Percentiles rank a stretch among this genome's conserved stretches.
Conservation (phyloP, 2,888 invertebrate genomes). For the Calameuta pallipes region DNA sequence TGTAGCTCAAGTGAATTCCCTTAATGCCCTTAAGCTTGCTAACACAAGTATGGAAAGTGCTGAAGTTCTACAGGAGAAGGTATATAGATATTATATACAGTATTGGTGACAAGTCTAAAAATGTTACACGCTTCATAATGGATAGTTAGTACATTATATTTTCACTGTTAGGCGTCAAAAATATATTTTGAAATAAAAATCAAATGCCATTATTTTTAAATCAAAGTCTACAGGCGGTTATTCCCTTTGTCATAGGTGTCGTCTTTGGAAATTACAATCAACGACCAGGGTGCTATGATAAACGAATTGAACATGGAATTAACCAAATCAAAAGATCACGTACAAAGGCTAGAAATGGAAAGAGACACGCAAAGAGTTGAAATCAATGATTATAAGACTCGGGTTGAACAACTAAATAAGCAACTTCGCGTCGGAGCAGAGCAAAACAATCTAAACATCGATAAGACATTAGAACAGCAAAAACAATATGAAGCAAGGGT, state of each 20-base stretch:
- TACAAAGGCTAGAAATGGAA: constrained; percentile 69
- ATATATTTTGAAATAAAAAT: neutral
- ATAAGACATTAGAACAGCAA: constrained; percentile 49
- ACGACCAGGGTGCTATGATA: constrained; percentile 42
- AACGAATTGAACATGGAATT: constrained; percentile 43
- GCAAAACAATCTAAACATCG: constrained; percentile 43
- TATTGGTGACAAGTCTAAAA: too few relatives aligned
- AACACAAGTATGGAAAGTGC: constrained; percentile 58
- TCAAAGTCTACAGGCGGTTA: constrained; percentile 33
- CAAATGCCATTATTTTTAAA: constrained; percentile 55
- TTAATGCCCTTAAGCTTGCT: constrained; percentile 72
- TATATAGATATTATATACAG: constrained; percentile 18
- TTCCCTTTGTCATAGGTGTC: constrained; percentile 61
- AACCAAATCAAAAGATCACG: constrained; percentile 40
- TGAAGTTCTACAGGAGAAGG: constrained; percentile 43
- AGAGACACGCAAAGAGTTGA: constrained; percentile 70
- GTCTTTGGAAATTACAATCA: constrained; percentile 45
- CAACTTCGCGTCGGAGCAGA: constrained; percentile 44
- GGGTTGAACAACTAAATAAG: constrained; percentile 52
- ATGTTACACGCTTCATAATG: too few relatives aligned
- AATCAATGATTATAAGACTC: constrained; percentile 50
- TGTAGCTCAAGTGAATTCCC: constrained; percentile 71
- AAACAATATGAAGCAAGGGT: constrained; percentile 55
- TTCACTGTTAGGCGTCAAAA: neutral
- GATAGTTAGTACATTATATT: neutral